phyloP scores from a whole-genome alignment of 2,888 invertebrate species.

The Blastobasis adustella region DNA sequence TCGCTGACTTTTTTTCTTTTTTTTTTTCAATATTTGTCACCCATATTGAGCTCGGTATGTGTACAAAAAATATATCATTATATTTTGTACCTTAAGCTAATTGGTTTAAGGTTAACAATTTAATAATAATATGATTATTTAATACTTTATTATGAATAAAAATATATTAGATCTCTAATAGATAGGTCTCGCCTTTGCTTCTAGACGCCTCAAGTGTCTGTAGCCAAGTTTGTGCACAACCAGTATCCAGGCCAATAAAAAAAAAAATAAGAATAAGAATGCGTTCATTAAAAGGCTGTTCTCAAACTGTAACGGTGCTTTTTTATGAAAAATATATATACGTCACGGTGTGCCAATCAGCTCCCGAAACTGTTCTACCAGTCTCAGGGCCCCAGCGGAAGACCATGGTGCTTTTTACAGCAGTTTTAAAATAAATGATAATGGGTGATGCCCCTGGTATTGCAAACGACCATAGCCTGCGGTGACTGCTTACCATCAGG shows the following conservation, averaged over 20 bases:
- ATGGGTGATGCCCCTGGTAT: no score
- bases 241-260: neutral
- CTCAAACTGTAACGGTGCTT: neutral
- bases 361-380: neutral
- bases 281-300: neutral
- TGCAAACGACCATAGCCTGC: no score
- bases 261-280: neutral
- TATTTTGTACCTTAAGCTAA: conserved; percentile 19
- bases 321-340: neutral
- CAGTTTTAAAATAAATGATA: no score
- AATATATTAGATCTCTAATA: conserved; percentile 30
- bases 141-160: conserved; percentile 7
- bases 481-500: no score
- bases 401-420: no score
- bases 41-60: neutral
- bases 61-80: conserved; percentile 9
- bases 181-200: conserved; percentile 28
- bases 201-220: conserved; percentile 9
- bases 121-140: neutral
- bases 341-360: neutral
- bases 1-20: neutral
- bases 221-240: conserved; percentile 4
- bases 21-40: neutral
- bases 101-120: conserved; percentile 17
- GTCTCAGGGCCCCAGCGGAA: no score